These are phyloP conservation scores for Beroe ovata DNA, from an alignment of 37 sponge, comb jelly and placozoan genomes.

Conservation along the genomic window DNA sequence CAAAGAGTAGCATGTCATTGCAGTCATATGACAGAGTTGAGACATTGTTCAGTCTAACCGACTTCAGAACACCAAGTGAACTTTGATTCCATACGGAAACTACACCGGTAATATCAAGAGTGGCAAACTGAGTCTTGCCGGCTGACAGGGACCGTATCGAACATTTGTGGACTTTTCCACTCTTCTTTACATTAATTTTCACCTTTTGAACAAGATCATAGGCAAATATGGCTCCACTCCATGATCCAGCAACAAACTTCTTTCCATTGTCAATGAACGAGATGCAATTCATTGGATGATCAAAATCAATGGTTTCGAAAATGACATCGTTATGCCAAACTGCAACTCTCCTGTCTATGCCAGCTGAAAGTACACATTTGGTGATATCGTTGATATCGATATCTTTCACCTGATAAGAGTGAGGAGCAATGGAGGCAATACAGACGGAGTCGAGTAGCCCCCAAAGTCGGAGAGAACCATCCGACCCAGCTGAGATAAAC, in stretches of 20 bases:
- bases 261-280: slow-evolving; percentile 60
- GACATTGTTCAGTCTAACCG: not conserved
- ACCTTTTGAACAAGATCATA: slow-evolving; percentile 57
- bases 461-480: slow-evolving; percentile 45
- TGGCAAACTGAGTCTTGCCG: slow-evolving; percentile 10
- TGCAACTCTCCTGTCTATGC: slow-evolving; percentile 53
- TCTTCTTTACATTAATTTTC: slow-evolving; percentile 47
- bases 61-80: slow-evolving; percentile 28
- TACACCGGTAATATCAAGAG: slow-evolving; percentile 21
- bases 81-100: slow-evolving; percentile 32
- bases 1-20: slow-evolving; percentile 6
- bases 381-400: slow-evolving; percentile 2
- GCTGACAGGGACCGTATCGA: slow-evolving; percentile 9
- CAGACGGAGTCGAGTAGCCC: slow-evolving; percentile 32
- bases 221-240: slow-evolving; percentile 40
- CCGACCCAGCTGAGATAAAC: slow-evolving; percentile 39
- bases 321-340: slow-evolving; percentile 66
- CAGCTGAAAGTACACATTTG: slow-evolving; percentile 49
- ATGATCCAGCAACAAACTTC: slow-evolving; percentile 67
- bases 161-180: slow-evolving; percentile 32
- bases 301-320: slow-evolving; percentile 61
- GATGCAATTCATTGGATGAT: slow-evolving; percentile 55
- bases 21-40: slow-evolving; percentile 17
- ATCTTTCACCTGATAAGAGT: slow-evolving; percentile 10
- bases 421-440: slow-evolving; percentile 32